A percentile compares a stretch with the other conserved stretches of the same genome.
Evolutionary conservation across 2,888 invertebrate genomes (phyloP).

Genomic region (Tricholauxania praeusta): DNA sequence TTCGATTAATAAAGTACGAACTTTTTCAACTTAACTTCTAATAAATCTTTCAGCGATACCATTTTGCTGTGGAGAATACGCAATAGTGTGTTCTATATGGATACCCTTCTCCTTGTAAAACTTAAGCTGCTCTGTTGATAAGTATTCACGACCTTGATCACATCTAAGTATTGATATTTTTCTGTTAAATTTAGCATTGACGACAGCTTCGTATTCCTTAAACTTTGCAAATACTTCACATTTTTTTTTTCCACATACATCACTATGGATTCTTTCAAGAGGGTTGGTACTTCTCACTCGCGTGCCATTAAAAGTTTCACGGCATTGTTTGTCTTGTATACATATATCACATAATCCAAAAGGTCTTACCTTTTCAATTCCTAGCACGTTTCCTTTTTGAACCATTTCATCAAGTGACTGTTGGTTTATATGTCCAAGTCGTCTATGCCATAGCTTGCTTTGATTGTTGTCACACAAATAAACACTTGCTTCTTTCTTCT

Average conservation of each 20-base stretch:
- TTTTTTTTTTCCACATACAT: neutral
- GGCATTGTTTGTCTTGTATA: slow-evolving; percentile 26
- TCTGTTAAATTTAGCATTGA: too few species aligned
- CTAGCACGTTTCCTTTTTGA: too few species aligned
- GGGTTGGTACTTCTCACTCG: neutral
- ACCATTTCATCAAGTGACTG: slow-evolving; percentile 20
- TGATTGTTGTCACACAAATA: neutral
- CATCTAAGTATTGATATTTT: neutral
- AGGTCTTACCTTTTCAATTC: slow-evolving; percentile 28
- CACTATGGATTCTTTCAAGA: too few species aligned
- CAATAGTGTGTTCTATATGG: too few species aligned
- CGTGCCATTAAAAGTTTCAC: slow-evolving; percentile 20
- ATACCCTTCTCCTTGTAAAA: too few species aligned
- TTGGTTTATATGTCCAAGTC: slow-evolving; percentile 9
- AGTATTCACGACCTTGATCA: too few species aligned
- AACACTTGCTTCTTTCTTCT: neutral
- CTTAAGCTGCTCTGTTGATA: too few species aligned
- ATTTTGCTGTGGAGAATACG: too few species aligned
- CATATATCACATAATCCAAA: slow-evolving; percentile 30
- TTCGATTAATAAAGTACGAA: slow-evolving; percentile 8
- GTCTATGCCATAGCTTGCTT: neutral
- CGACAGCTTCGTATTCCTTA: too few species aligned
- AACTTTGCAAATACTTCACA: neutral
- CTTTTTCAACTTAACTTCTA: too few species aligned
- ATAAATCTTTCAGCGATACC: neutral